Conservation (phyloP, 2,797 vertebrate species). For the Coccyzus lansbergi region DNA sequence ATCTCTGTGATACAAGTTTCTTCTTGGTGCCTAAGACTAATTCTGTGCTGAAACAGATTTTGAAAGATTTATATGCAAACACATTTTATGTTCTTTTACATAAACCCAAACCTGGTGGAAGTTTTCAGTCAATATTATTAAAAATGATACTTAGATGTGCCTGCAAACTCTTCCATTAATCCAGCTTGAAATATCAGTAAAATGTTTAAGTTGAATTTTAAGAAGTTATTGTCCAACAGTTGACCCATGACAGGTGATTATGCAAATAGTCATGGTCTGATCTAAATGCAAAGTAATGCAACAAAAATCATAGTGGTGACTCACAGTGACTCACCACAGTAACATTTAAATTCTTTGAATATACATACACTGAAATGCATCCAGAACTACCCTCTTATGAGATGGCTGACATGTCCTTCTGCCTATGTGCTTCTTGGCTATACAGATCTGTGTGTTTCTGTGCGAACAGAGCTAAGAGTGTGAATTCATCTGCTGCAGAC, state of each 20-base stretch:
- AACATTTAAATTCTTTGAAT: neutral
- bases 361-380: neutral
- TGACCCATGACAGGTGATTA: neutral
- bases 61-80: neutral
- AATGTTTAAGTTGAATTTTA: neutral
- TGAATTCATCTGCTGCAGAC: neutral
- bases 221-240: neutral
- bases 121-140: neutral
- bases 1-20: neutral
- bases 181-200: neutral
- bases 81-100: neutral
- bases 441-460: neutral
- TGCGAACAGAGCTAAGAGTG: neutral
- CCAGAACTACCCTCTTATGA: neutral
- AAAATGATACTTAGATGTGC: neutral
- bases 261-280: neutral
- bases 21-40: neutral
- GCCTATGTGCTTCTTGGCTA: rapidly evolving
- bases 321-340: neutral
- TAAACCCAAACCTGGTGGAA: no score
- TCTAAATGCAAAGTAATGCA: neutral
- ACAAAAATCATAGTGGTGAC: neutral
- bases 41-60: neutral
- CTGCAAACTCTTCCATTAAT: neutral
- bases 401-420: neutral